Evolutionary conservation across 2,113 vertebrate genomes (phyloP).

Genomic region (Platysternon megacephalum): DNA sequence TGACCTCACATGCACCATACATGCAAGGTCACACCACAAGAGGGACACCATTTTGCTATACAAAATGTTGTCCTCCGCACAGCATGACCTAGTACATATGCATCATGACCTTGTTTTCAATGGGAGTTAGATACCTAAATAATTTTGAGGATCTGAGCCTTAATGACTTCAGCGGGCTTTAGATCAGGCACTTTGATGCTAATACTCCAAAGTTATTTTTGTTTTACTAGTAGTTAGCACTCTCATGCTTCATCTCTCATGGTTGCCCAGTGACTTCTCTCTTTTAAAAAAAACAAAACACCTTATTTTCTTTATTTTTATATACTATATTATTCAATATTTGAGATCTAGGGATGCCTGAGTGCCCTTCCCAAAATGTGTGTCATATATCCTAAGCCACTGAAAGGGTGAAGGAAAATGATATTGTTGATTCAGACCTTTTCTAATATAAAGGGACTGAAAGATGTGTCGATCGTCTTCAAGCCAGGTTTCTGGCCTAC

Average conservation of each 20-base stretch:
- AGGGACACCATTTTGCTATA: neutral
- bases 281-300: slow-evolving; percentile 20
- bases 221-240: slow-evolving; percentile 55
- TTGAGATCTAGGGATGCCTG: slow-evolving; percentile 40
- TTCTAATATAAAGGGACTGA: neutral
- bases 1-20: neutral
- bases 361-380: slow-evolving; percentile 43
- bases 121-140: neutral
- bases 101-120: neutral
- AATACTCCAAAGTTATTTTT: slow-evolving; percentile 54
- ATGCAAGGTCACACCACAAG: neutral
- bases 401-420: neutral
- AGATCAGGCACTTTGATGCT: neutral
- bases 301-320: slow-evolving; percentile 51
- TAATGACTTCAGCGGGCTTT: neutral
- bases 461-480: neutral
- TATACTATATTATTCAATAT: neutral
- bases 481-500: neutral
- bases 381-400: neutral
- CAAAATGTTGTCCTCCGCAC: neutral
- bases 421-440: neutral
- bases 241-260: slow-evolving; percentile 30
- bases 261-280: neutral
- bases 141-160: neutral
- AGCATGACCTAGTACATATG: neutral